Base-by-base conservation (phyloP, 1,140 invertebrate genomes). In the Danaus melanippus region DNA sequence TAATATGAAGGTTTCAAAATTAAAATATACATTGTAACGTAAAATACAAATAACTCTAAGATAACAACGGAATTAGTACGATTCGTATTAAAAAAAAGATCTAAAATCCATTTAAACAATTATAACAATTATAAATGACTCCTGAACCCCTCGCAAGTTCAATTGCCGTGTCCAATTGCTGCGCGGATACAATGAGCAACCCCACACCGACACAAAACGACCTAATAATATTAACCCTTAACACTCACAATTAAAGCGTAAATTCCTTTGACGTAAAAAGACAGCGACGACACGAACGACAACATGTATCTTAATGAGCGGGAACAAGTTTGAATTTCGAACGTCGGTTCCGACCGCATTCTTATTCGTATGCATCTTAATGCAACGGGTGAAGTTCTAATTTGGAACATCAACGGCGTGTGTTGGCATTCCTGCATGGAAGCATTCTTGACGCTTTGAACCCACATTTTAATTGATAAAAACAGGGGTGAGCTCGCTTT, bases 401-500 rank as follows among this genome's bases (percentile, higher is more conserved):
- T 32, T 32, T 32, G 4, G 21, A 32, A 32, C 21, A 8, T 32
- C 21, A 32, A 0, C 21, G 21, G 21, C 2, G 21, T 32, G 21
- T 32, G 21, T 32, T 32, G 21, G 59, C 62, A 64, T 66, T 56
- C 64, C 64, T 57, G 57, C 57, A 64, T 52, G 62, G 58, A 61
- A 56, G 64, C 61, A 63, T 69, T 66, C 58, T 58, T 59, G 55
- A 52, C 58, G 50, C 60, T 54, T 12, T 53, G 57, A 58, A 60
- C 58, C 60, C 60, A 63, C 56, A 63, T 68, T 65, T 64, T 64
- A 71, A 71, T 68, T 71, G 69, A 68, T 66, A 60, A 71, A 64
- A 68, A 68, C 66, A 64, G 60, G 65, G 62, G 66, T 58, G 57
- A 56, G 61, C 58, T 50, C 42, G 56, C 58, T 64, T 58, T 51